Base-by-base conservation (phyloP, 2,888 invertebrate genomes). In the Zele albiditarsus region DNA sequence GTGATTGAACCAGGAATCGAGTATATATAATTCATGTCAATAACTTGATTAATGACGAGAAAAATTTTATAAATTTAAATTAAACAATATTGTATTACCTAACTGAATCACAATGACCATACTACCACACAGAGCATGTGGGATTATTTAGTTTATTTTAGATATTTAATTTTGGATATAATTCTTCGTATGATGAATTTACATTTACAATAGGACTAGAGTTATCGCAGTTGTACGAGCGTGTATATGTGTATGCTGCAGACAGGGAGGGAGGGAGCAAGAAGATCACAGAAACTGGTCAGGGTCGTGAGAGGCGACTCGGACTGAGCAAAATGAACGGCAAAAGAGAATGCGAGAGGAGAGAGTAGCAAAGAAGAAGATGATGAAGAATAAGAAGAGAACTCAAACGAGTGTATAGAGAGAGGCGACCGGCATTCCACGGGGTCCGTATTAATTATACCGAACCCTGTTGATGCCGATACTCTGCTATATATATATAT, bases 401-500 rank as follows among this genome's bases (percentile, higher is more conserved):
- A 73, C 66, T 60, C 33, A 62, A 75, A 70, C 73, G 72, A 74
- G 72, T 73, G 38, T 38, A 38, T 8, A 82, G 86, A 86, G 87
- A 84, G 86, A 86, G 84, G 85, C 86, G 87, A 85, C 85, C 86
- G 84, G 87, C 88, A 88, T 88, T 88, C 88, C 88, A 86, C 83
- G 85, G 84, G 84, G 86, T 86, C 86, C 85, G 87, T 87, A 88
- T 88, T 88, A 88, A 88, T 88, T 88, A 88, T 88, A 88, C 86
- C 84, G 83, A 85, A 83, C 82, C 80, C 78, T 81, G 81, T 82
- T 83, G 85, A 86, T 85, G 71, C 60, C 60, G 60, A 71, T 71
- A 62, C 42, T n/a, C 60, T 72, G 31, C 14, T 25, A 42, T 49
- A 67, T 67, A 20, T 23, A n/a, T 20, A 49, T n/a, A 49, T 20